Conservation (phyloP, 2,113 vertebrate species). For the Salvelinus sp. region DNA sequence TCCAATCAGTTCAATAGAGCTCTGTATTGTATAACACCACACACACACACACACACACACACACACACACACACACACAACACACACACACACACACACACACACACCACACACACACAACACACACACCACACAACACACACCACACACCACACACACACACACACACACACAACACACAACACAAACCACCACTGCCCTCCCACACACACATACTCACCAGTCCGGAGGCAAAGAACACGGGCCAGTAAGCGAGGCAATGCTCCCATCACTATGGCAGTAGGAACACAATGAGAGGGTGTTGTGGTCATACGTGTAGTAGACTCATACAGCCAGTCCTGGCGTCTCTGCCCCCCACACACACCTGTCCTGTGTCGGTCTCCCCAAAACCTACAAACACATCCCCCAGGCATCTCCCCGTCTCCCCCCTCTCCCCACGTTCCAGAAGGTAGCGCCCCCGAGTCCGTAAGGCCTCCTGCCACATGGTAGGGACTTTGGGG, state of each 20-base stretch:
- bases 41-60: slow-evolving; percentile 4
- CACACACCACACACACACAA: slow-evolving; percentile 79
- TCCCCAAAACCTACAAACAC: slow-evolving; percentile 32
- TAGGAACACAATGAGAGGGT: slow-evolving; percentile 95
- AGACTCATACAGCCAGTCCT: slow-evolving; percentile 97
- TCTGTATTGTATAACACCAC: slow-evolving; percentile 19
- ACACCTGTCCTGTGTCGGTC: slow-evolving; percentile 47
- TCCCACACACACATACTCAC: slow-evolving; percentile 75
- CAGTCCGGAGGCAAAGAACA: slow-evolving; percentile 96
- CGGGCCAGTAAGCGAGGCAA: slow-evolving; percentile 92
- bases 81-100: slow-evolving; percentile 21
- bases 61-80: slow-evolving; percentile 69
- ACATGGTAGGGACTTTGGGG: not conserved
- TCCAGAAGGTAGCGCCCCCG: slow-evolving; percentile 79
- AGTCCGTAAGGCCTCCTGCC: slow-evolving; percentile 11
- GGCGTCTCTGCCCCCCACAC: slow-evolving; percentile 72
- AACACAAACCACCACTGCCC: not conserved
- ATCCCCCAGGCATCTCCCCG: slow-evolving; percentile 60
- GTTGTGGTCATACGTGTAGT: slow-evolving; percentile 99
- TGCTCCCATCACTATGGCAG: slow-evolving; percentile 95
- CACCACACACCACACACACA: slow-evolving; percentile 9
- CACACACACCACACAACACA: slow-evolving; percentile 75
- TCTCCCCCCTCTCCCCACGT: slow-evolving; percentile 54
- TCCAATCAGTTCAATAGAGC: not conserved
- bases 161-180: slow-evolving; percentile 7